Evolutionary conservation across 2,888 invertebrate species (phyloP), one percentile per base, ranked within the genome.

Genomic region (Drosophila affinis): DNA sequence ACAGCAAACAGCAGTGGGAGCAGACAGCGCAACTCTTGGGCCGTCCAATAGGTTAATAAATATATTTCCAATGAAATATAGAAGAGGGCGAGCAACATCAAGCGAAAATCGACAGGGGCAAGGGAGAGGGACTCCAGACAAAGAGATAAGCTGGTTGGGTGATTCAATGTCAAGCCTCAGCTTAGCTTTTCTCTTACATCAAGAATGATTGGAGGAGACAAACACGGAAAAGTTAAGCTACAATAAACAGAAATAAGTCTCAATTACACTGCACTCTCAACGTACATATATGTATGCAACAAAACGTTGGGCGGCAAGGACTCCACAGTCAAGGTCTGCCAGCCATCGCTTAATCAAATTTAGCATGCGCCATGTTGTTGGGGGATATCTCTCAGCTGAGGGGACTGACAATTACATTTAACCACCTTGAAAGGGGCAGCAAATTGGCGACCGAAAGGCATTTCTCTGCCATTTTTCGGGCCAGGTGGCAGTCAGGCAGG

Each of bases 21-120:
- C 62, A 7, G 49, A 24, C 44, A 53, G 45, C 10, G 55, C 57
- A 32, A 21, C 54, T 55, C 58, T 64, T 64, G 46, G 44, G 54
- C 55, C 72, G 54, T 58, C 64, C 64, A 72, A 59, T 64, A 72
- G 72, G 64, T 72, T 72, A 72, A 72, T 72, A 64, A 54, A 63
- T 72, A 55, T 48, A 72, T 72, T 63, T 53, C 45, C 10, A 63
- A 27, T 72, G 65, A 27, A 72, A 55, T 45, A 64, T 58, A 58
- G 72, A 72, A 71, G 54, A 58, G 63, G 34, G 29, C 32, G 17
- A 21, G 14, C 34, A 29, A 12, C 9, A 39, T 55, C 24, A 48
- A 59, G 24, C 51, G 12, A 45, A 58, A 10, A 44, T 29, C 12
- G 6, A 21, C 24, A 29, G 24, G 24, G 4, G 5, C 5, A 24